These are phyloP conservation scores for Phymatocera aterrima DNA, from an alignment of 2,888 invertebrate genomes.

Conservation along the genomic window DNA sequence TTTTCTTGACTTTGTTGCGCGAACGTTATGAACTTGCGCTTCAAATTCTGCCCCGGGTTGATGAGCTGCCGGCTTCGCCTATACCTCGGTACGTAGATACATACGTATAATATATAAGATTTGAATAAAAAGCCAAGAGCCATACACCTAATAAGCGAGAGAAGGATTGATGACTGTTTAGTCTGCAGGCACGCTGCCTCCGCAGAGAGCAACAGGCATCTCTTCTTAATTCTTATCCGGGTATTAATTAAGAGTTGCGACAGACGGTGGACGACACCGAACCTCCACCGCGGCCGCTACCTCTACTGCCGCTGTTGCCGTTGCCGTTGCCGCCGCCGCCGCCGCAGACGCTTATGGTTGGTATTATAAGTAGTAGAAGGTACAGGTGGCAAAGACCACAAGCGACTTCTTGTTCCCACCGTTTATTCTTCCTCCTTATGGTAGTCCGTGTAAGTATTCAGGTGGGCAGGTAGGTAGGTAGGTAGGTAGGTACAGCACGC, in stretches of 20 bases:
- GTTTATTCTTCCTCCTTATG: too few relatives aligned
- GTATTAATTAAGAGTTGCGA: conserved; percentile 57
- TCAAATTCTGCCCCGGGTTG: too few relatives aligned
- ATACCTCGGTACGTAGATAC: too few relatives aligned
- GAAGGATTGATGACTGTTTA: conserved; percentile 26
- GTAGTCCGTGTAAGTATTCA: too few relatives aligned
- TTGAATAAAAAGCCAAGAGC: neutral
- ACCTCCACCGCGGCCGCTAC: neutral
- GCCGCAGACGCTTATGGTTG: neutral
- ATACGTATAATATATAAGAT: neutral
- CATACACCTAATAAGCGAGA: neutral
- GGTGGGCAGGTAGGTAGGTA: too few relatives aligned
- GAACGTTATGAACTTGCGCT: too few relatives aligned
- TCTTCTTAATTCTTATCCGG: conserved; percentile 26
- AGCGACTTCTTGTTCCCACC: neutral
- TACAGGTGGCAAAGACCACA: neutral
- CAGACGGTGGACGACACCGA: conserved; percentile 48
- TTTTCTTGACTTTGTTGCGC: too few relatives aligned
- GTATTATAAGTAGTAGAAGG: neutral
- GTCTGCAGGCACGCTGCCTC: neutral
- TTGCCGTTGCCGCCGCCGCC: neutral
- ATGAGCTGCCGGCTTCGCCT: too few relatives aligned
- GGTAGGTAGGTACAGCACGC: too few relatives aligned
- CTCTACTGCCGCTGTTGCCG: neutral
- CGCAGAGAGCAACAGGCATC: neutral